These are phyloP conservation scores for Muscicapa adusta DNA, from an alignment of 2,113 vertebrate genomes.

Conservation along the genomic window DNA sequence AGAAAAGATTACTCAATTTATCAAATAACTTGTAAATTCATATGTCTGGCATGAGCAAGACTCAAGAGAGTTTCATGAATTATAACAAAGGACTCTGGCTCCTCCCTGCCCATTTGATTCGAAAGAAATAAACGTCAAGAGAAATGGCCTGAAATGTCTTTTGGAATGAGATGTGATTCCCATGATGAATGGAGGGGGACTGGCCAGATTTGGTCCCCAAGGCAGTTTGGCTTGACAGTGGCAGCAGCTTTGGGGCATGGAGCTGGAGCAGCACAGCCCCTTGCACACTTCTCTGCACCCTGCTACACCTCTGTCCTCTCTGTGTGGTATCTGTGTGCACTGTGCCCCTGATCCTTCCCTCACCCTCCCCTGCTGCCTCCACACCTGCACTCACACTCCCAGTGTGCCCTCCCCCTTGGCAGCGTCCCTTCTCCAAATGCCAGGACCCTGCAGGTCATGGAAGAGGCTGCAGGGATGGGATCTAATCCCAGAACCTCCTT, in stretches of 20 bases:
- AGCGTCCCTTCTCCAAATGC: neutral
- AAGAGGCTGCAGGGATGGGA: neutral
- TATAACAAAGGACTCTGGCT: neutral
- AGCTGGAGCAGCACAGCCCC: neutral
- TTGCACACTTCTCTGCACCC: neutral
- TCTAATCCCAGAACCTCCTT: neutral
- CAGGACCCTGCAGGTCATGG: neutral
- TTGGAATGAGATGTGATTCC: neutral
- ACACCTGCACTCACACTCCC: neutral
- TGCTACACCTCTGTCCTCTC: neutral
- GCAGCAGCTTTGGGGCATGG: neutral
- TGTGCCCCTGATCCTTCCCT: too few species aligned
- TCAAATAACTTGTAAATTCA: neutral
- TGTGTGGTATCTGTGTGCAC: fast-evolving
- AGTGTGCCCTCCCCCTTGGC: neutral
- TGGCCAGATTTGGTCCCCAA: neutral
- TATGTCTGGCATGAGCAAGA: neutral
- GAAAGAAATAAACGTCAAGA: neutral
- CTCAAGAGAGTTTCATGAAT: neutral
- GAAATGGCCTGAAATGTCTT: neutral
- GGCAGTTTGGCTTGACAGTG: neutral
- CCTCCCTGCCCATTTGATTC: neutral
- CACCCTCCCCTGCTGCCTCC: neutral
- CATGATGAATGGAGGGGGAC: fast-evolving
- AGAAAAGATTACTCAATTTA: neutral